These are phyloP conservation scores for Poecilobothrus nobilitatus DNA, from an alignment of 2,888 invertebrate species.

Conservation along the genomic window DNA sequence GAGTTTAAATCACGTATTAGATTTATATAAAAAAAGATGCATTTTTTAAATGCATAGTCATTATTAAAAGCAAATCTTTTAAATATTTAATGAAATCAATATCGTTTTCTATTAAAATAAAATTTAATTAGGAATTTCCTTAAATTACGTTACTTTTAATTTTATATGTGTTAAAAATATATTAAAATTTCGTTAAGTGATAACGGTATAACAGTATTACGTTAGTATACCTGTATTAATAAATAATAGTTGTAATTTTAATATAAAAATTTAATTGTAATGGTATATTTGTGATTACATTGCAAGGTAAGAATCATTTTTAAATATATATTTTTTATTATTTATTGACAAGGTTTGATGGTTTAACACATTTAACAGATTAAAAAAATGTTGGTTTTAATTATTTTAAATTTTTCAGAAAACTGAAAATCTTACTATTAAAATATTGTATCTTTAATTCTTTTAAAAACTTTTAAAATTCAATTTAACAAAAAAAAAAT, in stretches of 20 bases:
- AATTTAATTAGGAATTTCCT: no score
- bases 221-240: neutral
- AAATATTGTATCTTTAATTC: neutral
- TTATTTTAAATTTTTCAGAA: no score
- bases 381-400: no score
- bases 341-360: neutral
- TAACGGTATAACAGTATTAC: slow-evolving; percentile 6
- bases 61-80: no score
- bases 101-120: no score
- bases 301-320: neutral
- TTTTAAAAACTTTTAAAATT: neutral
- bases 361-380: neutral
- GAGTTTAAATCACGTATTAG: no score
- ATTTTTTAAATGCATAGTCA: no score
- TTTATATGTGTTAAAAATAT: no score
- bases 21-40: no score
- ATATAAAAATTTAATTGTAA: neutral
- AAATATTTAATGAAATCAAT: no score
- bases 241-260: neutral
- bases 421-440: neutral
- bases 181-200: neutral
- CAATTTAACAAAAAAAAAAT: no score
- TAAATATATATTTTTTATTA: neutral
- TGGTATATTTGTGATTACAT: neutral
- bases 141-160: no score